Evolutionary conservation across 2,113 vertebrate genomes (phyloP).

Genomic region (Rhynchopsitta pachyrhyncha): DNA sequence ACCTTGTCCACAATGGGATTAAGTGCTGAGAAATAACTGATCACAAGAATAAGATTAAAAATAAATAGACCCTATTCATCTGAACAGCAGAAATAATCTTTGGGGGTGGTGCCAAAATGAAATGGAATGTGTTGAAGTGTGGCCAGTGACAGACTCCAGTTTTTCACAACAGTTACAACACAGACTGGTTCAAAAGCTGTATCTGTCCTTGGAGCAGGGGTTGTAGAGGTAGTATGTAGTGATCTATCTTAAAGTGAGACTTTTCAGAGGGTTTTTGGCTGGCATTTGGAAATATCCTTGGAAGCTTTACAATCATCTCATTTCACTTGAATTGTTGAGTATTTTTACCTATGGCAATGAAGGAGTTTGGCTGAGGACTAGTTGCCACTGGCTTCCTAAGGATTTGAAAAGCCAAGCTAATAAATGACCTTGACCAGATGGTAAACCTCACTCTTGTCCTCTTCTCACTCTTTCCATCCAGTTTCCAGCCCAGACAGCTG

Average conservation of each 20-base stretch:
- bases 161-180: background rate
- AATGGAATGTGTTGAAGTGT: background rate
- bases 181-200: background rate
- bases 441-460: background rate
- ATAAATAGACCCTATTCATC: background rate
- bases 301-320: background rate
- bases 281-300: background rate
- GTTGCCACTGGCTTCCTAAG: background rate
- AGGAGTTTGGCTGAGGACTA: background rate
- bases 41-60: background rate
- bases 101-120: background rate
- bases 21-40: background rate
- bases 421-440: background rate
- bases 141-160: background rate
- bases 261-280: background rate
- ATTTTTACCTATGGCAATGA: background rate
- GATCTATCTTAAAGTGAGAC: background rate
- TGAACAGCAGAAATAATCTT: background rate
- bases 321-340: background rate
- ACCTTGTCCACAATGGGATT: background rate
- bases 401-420: background rate
- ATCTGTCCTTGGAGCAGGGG: background rate
- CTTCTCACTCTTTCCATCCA: background rate
- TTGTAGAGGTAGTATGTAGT: background rate
- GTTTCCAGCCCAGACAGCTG: background rate